A percentile compares a stretch with the other conserved stretches of the same genome.
phyloP scores from a whole-genome alignment of 2,888 invertebrate species.

The Nipponacmea schrenckii region DNA sequence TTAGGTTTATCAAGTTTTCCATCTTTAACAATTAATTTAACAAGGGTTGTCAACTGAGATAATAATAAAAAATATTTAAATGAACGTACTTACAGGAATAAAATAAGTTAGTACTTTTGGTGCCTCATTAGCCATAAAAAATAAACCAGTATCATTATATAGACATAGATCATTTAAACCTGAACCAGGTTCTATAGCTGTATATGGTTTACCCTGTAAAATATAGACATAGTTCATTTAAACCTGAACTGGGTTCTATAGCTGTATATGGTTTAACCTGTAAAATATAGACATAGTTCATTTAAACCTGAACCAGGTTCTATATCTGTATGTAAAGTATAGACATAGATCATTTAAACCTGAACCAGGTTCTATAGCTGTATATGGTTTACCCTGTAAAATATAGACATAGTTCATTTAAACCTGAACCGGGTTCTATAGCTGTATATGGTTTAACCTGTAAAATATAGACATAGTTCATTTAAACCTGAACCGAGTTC shows the following conservation, averaged over 20 bases:
- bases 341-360: conserved; percentile 90
- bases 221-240: conserved; percentile 92
- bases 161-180: conserved; percentile 89
- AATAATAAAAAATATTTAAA: background rate
- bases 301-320: conserved; percentile 81
- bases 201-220: conserved; percentile 83
- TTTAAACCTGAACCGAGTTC: conserved; percentile 76
- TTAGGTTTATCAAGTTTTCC: too few species aligned
- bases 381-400: too few species aligned
- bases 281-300: conserved; percentile 83
- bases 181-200: conserved; percentile 82
- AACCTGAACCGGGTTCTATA: too few species aligned
- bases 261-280: conserved; percentile 90
- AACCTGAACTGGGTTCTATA: conserved; percentile 78
- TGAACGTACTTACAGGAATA: conserved; percentile 76
- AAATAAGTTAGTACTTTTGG: conserved; percentile 95
- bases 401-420: too few species aligned
- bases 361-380: conserved; percentile 73
- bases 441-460: too few species aligned
- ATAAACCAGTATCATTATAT: conserved; percentile 86
- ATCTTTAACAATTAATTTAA: too few species aligned
- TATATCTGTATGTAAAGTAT: conserved; percentile 82
- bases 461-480: too few species aligned
- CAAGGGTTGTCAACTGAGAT: too few species aligned
- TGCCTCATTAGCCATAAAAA: conserved; percentile 95